Conservation (phyloP, 2,113 vertebrate species). For the Etia nguti region DNA sequence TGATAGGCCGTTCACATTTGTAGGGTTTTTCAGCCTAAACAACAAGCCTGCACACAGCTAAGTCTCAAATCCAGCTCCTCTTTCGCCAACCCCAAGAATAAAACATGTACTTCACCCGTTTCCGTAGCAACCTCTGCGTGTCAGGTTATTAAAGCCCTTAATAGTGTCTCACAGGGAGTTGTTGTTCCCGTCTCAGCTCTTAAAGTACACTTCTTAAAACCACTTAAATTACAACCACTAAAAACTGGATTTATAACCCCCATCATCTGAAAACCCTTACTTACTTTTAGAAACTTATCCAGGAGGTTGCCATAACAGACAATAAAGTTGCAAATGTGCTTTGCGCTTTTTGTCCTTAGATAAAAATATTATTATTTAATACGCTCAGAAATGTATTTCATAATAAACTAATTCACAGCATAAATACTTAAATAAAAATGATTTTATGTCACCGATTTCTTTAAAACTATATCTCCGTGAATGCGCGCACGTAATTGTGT, state of each 20-base stretch:
- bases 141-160: fast-evolving
- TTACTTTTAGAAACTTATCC: neutral
- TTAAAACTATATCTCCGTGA: neutral
- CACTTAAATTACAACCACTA: neutral
- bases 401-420: neutral
- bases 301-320: neutral
- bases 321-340: neutral
- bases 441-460: neutral
- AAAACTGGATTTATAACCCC: neutral
- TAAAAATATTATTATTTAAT: neutral
- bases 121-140: neutral
- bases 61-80: neutral
- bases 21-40: neutral
- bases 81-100: neutral
- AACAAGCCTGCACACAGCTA: neutral
- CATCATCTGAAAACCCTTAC: neutral
- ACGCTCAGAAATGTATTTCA: neutral
- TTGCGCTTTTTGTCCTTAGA: neutral
- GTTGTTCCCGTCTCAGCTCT: neutral
- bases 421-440: neutral
- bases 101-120: neutral
- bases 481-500: neutral
- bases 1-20: neutral
- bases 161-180: neutral
- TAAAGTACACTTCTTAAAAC: neutral